These are phyloP conservation scores for Phengaris alcon DNA, from an alignment of 2,888 invertebrate species.

Conservation along the genomic window DNA sequence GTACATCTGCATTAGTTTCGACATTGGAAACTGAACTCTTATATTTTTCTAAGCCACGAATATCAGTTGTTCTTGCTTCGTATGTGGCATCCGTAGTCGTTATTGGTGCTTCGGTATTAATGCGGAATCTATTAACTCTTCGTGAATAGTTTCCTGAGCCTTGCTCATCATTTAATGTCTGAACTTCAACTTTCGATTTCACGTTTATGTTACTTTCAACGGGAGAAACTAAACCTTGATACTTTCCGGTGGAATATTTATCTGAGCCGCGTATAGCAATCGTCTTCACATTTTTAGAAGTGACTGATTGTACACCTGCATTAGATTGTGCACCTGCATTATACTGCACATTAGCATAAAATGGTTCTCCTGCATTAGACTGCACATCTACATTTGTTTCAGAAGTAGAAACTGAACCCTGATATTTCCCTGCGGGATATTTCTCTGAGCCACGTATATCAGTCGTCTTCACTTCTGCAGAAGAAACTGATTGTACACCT, in stretches of 20 bases:
- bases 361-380: background rate
- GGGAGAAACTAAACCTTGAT: background rate
- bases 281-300: background rate
- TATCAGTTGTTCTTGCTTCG: background rate
- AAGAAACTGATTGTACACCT: background rate
- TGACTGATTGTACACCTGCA: conserved; percentile 3
- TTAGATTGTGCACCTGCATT: background rate
- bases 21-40: background rate
- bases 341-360: background rate
- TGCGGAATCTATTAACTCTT: too few relatives aligned
- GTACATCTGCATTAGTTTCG: background rate
- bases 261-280: background rate
- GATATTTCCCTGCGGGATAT: background rate
- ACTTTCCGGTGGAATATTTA: background rate
- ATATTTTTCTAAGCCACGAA: background rate
- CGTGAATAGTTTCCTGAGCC: background rate
- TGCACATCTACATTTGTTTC: background rate
- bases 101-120: too few relatives aligned
- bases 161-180: background rate
- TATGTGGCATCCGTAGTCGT: too few relatives aligned
- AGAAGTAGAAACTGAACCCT: background rate
- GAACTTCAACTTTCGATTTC: background rate
- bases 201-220: background rate
- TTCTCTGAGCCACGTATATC: background rate
- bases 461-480: background rate